phyloP scores from a whole-genome alignment of 37 sponge, comb jelly and placozoan genomes.

The Agelas oroides region DNA sequence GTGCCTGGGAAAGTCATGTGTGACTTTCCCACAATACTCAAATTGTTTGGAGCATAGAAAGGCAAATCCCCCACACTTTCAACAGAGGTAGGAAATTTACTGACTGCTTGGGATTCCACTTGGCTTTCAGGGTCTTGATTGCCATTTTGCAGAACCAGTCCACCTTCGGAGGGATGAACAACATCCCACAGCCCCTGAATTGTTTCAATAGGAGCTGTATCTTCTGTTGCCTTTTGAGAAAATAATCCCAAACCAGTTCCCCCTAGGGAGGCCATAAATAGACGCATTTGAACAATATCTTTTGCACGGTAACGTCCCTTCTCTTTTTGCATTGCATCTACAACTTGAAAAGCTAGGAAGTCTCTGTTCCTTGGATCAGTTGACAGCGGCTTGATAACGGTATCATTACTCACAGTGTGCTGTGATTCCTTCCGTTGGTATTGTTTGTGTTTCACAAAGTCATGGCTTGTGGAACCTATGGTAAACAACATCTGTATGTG shows the following conservation, averaged over 20 bases:
- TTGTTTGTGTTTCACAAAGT: no score
- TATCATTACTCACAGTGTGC: slow-evolving; percentile 29
- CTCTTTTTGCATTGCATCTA: slow-evolving; percentile 16
- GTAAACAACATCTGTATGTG: no score
- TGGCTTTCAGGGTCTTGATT: not conserved
- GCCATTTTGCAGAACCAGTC: slow-evolving; percentile 7
- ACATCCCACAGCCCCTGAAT: slow-evolving; percentile 42
- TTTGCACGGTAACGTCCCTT: slow-evolving; percentile 32
- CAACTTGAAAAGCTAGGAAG: slow-evolving; percentile 42
- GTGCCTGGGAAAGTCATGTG: slow-evolving; percentile 24
- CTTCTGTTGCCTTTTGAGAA: not conserved
- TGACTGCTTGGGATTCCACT: no score
- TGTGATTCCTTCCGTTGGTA: not conserved
- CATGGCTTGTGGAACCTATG: no score
- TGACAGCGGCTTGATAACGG: slow-evolving; percentile 23
- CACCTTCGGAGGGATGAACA: slow-evolving; percentile 51
- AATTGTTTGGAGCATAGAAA: no score
- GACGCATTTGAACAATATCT: slow-evolving; percentile 61
- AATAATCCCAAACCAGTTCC: slow-evolving; percentile 23
- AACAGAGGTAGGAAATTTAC: no score
- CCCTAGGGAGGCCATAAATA: slow-evolving; percentile 63
- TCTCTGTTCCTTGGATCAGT: slow-evolving; percentile 46
- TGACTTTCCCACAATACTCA: no score
- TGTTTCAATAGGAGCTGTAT: slow-evolving; percentile 3
- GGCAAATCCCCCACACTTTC: not conserved